A percentile compares a stretch with the other conserved stretches of the same genome.
Conservation (phyloP, 2,113 vertebrate species). For the Brachypodius melanocephalos region DNA sequence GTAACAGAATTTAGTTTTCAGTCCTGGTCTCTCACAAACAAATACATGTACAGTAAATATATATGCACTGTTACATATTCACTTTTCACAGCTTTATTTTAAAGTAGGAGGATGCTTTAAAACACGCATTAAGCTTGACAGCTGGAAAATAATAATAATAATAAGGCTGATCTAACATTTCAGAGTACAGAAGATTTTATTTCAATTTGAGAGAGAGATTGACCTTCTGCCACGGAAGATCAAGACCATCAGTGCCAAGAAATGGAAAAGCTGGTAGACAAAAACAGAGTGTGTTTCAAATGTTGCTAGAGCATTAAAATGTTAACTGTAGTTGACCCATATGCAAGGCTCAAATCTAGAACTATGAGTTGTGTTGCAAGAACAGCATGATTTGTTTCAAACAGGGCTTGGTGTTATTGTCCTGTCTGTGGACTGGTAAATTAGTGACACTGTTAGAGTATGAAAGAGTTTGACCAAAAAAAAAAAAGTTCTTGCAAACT, state of each 20-base stretch:
- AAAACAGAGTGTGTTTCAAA: background rate
- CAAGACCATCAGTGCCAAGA: background rate
- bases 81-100: background rate
- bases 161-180: background rate
- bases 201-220: background rate
- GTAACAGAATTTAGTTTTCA: background rate
- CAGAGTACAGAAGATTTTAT: background rate
- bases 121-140: slow-evolving; percentile 6
- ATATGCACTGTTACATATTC: background rate
- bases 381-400: background rate
- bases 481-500: background rate
- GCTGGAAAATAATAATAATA: background rate
- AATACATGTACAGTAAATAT: background rate
- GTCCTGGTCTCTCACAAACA: background rate
- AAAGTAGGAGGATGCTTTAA: slow-evolving; percentile 18
- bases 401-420: fast-evolving
- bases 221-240: background rate
- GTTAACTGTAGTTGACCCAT: background rate
- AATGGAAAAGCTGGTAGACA: background rate
- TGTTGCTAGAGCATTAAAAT: background rate
- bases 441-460: background rate
- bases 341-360: background rate
- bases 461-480: background rate
- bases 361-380: background rate
- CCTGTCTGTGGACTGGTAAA: background rate